phyloP scores from a whole-genome alignment of 2,888 invertebrate species.

The Leptinotarsa juncta region DNA sequence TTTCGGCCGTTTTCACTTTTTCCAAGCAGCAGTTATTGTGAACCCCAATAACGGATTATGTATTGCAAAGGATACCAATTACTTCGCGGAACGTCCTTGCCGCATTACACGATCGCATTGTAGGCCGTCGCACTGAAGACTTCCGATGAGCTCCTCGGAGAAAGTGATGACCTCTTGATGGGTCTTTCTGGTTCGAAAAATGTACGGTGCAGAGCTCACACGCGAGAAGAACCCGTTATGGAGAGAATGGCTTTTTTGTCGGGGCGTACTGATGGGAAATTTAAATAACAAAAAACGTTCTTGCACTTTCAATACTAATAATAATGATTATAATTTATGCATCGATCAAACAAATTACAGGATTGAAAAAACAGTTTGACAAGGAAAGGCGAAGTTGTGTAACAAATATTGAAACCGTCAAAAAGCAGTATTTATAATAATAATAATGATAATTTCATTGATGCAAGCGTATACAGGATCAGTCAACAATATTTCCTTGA shows the following conservation, averaged over 20 bases:
- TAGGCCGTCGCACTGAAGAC: constrained; percentile 11
- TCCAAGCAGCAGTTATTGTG: neutral
- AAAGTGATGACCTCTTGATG: constrained; percentile 16
- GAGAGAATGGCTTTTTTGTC: neutral
- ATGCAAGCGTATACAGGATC: too few species aligned
- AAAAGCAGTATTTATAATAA: too few species aligned
- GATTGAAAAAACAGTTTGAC: too few species aligned
- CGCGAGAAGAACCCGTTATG: constrained; percentile 1
- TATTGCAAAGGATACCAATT: constrained; percentile 13
- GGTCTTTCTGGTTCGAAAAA: neutral
- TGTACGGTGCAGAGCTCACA: neutral
- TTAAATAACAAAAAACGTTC: too few species aligned
- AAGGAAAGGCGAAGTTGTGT: too few species aligned
- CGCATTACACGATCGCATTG: constrained; percentile 14
- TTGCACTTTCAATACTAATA: too few species aligned
- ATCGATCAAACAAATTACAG: too few species aligned
- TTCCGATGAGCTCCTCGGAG: neutral
- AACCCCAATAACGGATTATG: neutral
- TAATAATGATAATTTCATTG: too few species aligned
- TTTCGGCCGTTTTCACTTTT: constrained; percentile 18
- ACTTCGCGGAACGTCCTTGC: constrained; percentile 18
- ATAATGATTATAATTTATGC: too few species aligned
- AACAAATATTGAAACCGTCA: too few species aligned
- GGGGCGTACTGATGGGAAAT: neutral
- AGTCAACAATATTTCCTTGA: too few species aligned